Evolutionary conservation across 2,113 vertebrate species (phyloP).

Genomic region (Otocyon megalotis): DNA sequence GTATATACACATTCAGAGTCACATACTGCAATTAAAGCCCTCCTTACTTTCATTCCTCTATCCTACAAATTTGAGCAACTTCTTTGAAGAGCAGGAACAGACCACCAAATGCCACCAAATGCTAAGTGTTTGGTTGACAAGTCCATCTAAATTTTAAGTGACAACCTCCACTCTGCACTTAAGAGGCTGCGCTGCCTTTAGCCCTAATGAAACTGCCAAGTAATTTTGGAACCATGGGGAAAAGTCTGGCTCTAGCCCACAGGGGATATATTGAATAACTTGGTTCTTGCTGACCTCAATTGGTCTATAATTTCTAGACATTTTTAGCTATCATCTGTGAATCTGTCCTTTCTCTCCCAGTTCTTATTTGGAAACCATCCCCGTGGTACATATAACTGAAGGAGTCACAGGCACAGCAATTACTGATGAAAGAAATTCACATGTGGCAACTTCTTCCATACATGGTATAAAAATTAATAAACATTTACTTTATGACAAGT

Average conservation of each 20-base stretch:
- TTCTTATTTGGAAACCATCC: slow-evolving; percentile 67
- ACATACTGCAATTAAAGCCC: not conserved
- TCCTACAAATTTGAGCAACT: not conserved
- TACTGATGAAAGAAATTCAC: slow-evolving; percentile 70
- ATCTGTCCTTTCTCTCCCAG: slow-evolving; percentile 68
- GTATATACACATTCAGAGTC: not conserved
- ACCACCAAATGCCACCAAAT: too few relatives aligned
- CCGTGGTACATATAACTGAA: slow-evolving; percentile 51
- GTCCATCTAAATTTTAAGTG: slow-evolving; percentile 65
- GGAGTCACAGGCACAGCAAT: slow-evolving; percentile 65
- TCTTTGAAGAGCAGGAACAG: slow-evolving; percentile 48
- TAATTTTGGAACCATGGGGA: slow-evolving; percentile 70
- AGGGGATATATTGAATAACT: slow-evolving; percentile 74
- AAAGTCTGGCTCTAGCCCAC: slow-evolving; percentile 60
- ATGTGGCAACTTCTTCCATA: slow-evolving; percentile 33
- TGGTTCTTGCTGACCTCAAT: slow-evolving; percentile 76
- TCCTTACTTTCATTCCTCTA: not conserved
- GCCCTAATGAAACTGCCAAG: slow-evolving; percentile 66
- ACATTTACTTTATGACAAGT: slow-evolving; percentile 66
- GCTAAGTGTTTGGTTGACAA: slow-evolving; percentile 22
- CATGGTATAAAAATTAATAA: slow-evolving; percentile 67
- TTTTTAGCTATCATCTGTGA: slow-evolving; percentile 66
- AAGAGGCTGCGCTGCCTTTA: slow-evolving; percentile 49
- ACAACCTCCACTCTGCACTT: slow-evolving; percentile 1
- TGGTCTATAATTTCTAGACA: slow-evolving; percentile 67